These are phyloP conservation scores for Bombus vancouverensis DNA, from an alignment of 1,140 invertebrate genomes.

Conservation along the genomic window DNA sequence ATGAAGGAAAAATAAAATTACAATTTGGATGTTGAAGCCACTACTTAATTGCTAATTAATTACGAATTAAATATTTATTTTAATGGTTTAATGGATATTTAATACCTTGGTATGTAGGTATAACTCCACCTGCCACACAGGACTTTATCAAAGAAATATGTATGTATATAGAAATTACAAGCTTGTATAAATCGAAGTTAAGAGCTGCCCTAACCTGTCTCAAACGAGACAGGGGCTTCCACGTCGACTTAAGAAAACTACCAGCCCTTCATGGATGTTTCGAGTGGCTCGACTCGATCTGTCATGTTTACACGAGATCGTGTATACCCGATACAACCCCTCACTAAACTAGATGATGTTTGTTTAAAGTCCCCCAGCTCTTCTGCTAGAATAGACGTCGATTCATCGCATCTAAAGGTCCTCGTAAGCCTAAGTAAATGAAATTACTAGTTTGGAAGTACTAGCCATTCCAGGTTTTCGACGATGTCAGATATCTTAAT, in stretches of 20 bases:
- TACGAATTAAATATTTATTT: not conserved
- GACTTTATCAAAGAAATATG: not conserved
- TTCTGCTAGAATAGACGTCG: constrained; percentile 29
- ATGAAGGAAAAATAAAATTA: too few species aligned
- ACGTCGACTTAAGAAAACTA: constrained; percentile 65
- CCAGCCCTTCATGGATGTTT: constrained; percentile 66
- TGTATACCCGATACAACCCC: constrained; percentile 66
- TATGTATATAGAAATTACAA: constrained; percentile 26
- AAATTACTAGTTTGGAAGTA: constrained; percentile 15
- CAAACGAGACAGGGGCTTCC: constrained; percentile 42
- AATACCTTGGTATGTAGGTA: not conserved
- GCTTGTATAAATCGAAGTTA: constrained; percentile 65
- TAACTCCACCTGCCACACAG: not conserved
- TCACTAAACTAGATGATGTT: constrained; percentile 64
- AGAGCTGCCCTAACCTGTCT: constrained; percentile 64
- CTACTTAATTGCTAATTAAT: too few species aligned
- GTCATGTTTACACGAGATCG: constrained; percentile 66
- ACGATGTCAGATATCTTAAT: not conserved
- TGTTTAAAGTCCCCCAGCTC: constrained; percentile 61
- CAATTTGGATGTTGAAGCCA: too few species aligned
- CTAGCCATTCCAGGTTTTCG: not conserved
- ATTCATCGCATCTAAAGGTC: constrained; percentile 28
- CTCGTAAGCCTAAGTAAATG: constrained; percentile 33
- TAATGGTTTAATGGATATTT: too few species aligned
- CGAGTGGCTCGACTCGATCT: constrained; percentile 66